Evolutionary conservation across 2,113 vertebrate species (phyloP).

Genomic region (Electrona antarctica): DNA sequence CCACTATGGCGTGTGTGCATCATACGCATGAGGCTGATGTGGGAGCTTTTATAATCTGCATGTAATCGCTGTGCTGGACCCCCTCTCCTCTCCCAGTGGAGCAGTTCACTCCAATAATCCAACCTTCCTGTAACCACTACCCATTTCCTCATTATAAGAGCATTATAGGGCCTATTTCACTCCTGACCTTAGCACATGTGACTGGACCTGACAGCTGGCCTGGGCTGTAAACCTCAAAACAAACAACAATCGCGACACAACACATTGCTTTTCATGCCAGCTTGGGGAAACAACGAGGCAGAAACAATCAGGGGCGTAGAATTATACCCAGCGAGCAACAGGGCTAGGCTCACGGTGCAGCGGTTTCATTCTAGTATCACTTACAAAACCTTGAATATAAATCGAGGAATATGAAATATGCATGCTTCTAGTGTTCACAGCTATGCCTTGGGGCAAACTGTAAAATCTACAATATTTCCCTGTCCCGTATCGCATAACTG

Average conservation of each 20-base stretch:
- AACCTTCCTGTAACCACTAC: slow-evolving; percentile 57
- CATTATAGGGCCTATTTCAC: slow-evolving; percentile 33
- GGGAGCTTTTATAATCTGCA: slow-evolving; percentile 65
- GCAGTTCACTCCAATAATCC: slow-evolving; percentile 64
- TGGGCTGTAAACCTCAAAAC: slow-evolving; percentile 43
- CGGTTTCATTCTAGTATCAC: slow-evolving; percentile 1
- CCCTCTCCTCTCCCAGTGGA: slow-evolving; percentile 28
- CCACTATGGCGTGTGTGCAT: too few species aligned
- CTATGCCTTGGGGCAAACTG: neutral
- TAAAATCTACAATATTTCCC: neutral
- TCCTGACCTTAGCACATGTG: slow-evolving; percentile 57
- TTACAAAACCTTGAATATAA: slow-evolving; percentile 10
- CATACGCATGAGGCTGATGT: neutral
- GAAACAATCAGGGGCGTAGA: neutral
- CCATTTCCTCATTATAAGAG: slow-evolving; percentile 58
- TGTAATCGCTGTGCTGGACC: slow-evolving; percentile 61
- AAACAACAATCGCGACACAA: slow-evolving; percentile 23
- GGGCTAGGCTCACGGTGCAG: neutral
- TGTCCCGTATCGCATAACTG: neutral
- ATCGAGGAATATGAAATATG: slow-evolving; percentile 14
- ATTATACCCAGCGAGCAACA: neutral
- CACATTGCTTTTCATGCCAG: slow-evolving; percentile 8
- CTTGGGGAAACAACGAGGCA: neutral
- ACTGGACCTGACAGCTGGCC: slow-evolving; percentile 66
- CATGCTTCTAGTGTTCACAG: neutral